Base-by-base conservation (phyloP, 2,113 vertebrate genomes). In the Sisor rabdophorus region DNA sequence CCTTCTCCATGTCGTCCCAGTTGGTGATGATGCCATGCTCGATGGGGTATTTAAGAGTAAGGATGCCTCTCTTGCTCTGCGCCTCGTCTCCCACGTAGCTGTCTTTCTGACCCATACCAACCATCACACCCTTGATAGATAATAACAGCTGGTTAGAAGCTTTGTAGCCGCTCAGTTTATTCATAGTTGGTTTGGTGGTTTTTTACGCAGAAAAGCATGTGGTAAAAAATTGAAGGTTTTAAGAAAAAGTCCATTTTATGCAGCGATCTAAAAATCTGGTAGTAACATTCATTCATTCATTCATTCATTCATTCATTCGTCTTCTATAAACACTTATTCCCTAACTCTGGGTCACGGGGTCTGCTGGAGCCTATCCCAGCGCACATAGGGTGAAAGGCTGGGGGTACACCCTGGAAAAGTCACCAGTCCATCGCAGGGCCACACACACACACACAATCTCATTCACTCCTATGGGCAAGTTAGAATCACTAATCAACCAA, bases 1-100 rank as follows among this genome's bases (percentile, higher is more conserved):
- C 89, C 93, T 98, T 98, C 89, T 97, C 96, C 96, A 97, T 97
- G 84, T 98, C 96, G 0, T 97, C 96, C 96, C 96, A 98, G 94
- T 98, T 97, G 76, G 95, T 98, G 90, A 97, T 94, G 88, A 98
- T 97, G 81, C 95, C 95, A 0, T 98, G 94, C 82, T 98, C 95
- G 32, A 98, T 97, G 83, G 96, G 95, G 83, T 97, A 96, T 78
- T 98, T 98, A 83, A 95, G 91, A 77, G 94, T 95, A 82, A 95
- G 90, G 90, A 95, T 96, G 72, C 95, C 95, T 77, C 96, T 93
- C 90, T 97, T 96, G 92, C 95, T 96, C 91, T 98, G 96, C 15
- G 96, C 96, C 90, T 98, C 95, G 16, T 98, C 96, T 80, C 96
- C 96, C 81, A 98, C 95, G 0, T 96, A 98, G 90, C 93, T 94